Base-by-base conservation (phyloP, 2,113 vertebrate genomes). In the Boulengeromyrus knoepffleri region DNA sequence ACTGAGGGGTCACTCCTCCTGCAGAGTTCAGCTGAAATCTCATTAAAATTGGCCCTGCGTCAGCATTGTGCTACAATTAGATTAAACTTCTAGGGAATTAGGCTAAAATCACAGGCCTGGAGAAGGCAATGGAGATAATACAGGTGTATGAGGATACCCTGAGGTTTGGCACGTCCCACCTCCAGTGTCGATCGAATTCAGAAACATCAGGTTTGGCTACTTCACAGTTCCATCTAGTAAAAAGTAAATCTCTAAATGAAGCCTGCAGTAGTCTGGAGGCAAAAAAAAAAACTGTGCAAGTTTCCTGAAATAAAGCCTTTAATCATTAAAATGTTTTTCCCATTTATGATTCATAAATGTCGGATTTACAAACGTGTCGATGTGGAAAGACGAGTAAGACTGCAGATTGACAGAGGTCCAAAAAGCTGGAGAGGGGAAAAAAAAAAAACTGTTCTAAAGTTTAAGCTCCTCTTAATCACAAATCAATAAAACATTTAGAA, bases 301-400 rank as follows among this genome's bases (percentile, higher is more conserved):
- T 85, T 50, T 50, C 87, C n/a, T 56, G n/a, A 87, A 87, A 84
- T 45, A 87, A 42, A 56, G 12, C 58, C 39, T 62, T 88, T 58
- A 88, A 88, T 88, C 19, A 66, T 88, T 88, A 66, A 88, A 62
- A 45, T n/a, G 39, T 88, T 66, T 53, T 42, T 2, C 52, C 87
- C 36, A 88, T 62, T n/a, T 46, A 42, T 62, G 50, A 88, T 58
- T 46, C 39, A 88, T 66, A 88, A 88, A 19, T 36, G 85, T 36
- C 27, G 3, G 27, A n/a, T 88, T 19, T 88, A 56, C 53, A 88
- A 88, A 66, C 10, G 36, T 62, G 87, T 88, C 39, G 42, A 88
- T 62, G 21, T n/a, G 52, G 53, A 62, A 39, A 39, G 52, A 62
- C 21, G 1, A 17, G 39, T 88, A 31, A 46, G 52, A 50, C 8